Evolutionary conservation across 2,888 invertebrate species (phyloP).

Genomic region (Idaea biselata): DNA sequence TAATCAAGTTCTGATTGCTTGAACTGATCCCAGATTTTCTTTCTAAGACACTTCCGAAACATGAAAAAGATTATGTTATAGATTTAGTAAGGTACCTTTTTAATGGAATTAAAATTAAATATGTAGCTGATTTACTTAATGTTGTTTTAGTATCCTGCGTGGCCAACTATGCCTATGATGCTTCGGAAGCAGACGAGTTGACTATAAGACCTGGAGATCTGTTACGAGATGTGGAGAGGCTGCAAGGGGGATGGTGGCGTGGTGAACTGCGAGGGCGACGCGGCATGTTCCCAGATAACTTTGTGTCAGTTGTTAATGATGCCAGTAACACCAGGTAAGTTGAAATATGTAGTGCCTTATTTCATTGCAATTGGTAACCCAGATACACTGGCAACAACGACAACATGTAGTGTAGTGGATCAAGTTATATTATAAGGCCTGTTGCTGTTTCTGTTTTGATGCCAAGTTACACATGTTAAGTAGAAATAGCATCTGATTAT

Average conservation of each 20-base stretch:
- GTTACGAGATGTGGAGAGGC: slow-evolving; percentile 88
- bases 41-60: too few relatives aligned
- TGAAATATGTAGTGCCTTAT: background rate
- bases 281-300: slow-evolving; percentile 97
- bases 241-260: slow-evolving; percentile 94
- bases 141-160: slow-evolving; percentile 84
- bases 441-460: too few relatives aligned
- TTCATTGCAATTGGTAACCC: background rate
- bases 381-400: background rate
- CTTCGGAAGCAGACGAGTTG: slow-evolving; percentile 92
- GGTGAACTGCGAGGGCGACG: slow-evolving; percentile 89
- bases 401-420: background rate
- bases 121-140: background rate
- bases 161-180: slow-evolving; percentile 92
- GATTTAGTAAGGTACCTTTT: background rate
- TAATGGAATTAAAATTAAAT: too few relatives aligned
- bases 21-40: too few relatives aligned
- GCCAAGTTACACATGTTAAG: too few relatives aligned
- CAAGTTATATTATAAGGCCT: too few relatives aligned
- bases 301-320: slow-evolving; percentile 85
- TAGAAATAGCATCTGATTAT: too few relatives aligned
- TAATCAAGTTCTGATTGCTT: too few relatives aligned
- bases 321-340: slow-evolving; percentile 65
- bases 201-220: slow-evolving; percentile 91
- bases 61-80: too few relatives aligned